Evolutionary conservation across 2,113 vertebrate species (phyloP), one percentile per base, ranked within the genome.

Genomic region (Patagioenas fasciata): DNA sequence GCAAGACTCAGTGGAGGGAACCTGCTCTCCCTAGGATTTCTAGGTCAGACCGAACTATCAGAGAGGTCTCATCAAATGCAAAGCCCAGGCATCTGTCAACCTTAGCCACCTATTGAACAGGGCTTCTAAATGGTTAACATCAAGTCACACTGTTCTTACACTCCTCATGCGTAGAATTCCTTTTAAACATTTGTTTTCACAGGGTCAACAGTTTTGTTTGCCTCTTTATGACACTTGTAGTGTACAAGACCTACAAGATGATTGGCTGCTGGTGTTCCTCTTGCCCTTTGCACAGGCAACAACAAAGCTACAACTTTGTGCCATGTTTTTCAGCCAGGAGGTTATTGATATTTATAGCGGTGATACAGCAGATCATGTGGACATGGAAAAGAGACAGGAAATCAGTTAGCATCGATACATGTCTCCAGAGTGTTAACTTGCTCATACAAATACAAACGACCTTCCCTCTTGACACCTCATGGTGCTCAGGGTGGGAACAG

Each of bases 301-400:
- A 92, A 18, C 24, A 44, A 73, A 38, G 40, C 54, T 61, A 65
- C 0, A 0, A 80, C 61, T 91, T 73, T 44, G 79, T 83, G 62
- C 44, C 61, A 32, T 2, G 13, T 61, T 90, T 83, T 69, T 71
- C 64, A 86, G 62, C 38, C 44, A 77, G 69, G 56, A 94, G 53
- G 72, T 78, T 93, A 84, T 83, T 88, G 93, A 86, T 96, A 84
- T 86, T 94, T 91, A 88, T 91, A 72, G 88, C 71, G 71, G 79
- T 78, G 60, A 95, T 92, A 87, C 11, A 94, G 87, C 81, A 94
- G 87, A 95, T 91, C 93, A 88, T 93, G 79, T 86, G 85, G 83
- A 94, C 85, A 91, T 86, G 85, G 71, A 57, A 93, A 94, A 78
- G 75, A 84, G 95, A 74, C 88, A 75, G 85, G 65, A 90, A 94